Percentiles rank a stretch among this genome's conserved stretches.
Evolutionary conservation across 2,888 invertebrate genomes (phyloP).

Genomic region (Noctua comes): DNA sequence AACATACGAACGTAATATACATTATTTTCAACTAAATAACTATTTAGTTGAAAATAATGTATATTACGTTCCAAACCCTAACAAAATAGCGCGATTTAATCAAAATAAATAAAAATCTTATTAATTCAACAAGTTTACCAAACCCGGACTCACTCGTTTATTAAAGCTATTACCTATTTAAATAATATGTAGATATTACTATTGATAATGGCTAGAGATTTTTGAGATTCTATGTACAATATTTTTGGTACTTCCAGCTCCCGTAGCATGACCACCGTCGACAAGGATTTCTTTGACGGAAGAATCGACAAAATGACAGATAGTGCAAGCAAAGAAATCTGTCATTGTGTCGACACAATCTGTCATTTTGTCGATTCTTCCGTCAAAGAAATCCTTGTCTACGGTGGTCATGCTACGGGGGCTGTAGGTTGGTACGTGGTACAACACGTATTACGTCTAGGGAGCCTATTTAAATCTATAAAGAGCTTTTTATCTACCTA

Average conservation of each 20-base stretch:
- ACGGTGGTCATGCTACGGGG: too few species aligned
- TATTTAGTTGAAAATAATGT: too few species aligned
- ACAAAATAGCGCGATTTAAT: not conserved
- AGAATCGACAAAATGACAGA: too few species aligned
- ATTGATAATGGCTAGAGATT: conserved; percentile 25
- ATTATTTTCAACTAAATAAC: not conserved
- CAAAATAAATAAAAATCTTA: not conserved
- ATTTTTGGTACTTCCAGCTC: conserved; percentile 7
- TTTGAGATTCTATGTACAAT: conserved; percentile 13
- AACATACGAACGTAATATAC: not conserved
- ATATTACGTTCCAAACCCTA: too few species aligned
- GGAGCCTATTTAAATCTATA: not conserved
- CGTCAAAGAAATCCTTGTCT: too few species aligned
- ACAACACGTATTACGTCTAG: not conserved
- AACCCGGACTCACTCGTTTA: not conserved
- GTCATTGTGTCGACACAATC: too few species aligned
- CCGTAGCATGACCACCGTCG: too few species aligned
- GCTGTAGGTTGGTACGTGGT: not conserved
- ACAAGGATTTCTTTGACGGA: too few species aligned
- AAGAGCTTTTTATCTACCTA: conserved; percentile 1
- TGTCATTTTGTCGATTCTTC: too few species aligned
- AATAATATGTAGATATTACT: not conserved
- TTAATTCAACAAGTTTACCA: not conserved
- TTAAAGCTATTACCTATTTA: conserved; percentile 30
- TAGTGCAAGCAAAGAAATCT: too few species aligned